Evolutionary conservation across 1,140 invertebrate genomes (phyloP).

Genomic region (Panagrolaimus sp.): DNA sequence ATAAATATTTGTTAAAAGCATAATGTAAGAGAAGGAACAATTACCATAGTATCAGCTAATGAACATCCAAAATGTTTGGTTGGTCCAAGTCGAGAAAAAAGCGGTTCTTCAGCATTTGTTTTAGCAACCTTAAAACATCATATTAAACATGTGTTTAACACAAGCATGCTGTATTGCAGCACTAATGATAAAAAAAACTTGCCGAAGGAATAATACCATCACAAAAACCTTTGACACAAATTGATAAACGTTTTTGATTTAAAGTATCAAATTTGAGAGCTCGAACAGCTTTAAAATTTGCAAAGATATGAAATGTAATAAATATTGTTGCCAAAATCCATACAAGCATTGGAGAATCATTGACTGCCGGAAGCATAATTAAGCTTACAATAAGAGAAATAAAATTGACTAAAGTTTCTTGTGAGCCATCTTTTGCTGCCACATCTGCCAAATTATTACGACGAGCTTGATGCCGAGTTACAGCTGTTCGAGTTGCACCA

Average conservation of each 20-base stretch:
- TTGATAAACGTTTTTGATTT: constrained; percentile 62
- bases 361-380: constrained; percentile 35
- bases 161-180: no score
- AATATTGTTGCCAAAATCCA: constrained; percentile 70
- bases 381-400: constrained; percentile 29
- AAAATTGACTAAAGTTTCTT: constrained; percentile 77
- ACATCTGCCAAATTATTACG: constrained; percentile 77
- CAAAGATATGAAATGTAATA: constrained; percentile 73
- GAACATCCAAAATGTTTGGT: not conserved
- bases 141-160: no score
- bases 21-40: no score
- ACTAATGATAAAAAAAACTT: no score
- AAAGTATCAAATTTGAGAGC: constrained; percentile 70
- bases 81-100: constrained; percentile 22
- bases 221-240: constrained; percentile 35
- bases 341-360: constrained; percentile 60
- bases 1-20: no score
- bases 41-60: not conserved
- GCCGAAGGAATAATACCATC: not conserved
- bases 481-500: constrained; percentile 79
- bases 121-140: not conserved
- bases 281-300: constrained; percentile 78
- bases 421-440: constrained; percentile 87
- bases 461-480: constrained; percentile 76
- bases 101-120: constrained; percentile 23